A percentile compares a stretch with the other conserved stretches of the same genome.
Evolutionary conservation across 1,140 invertebrate genomes (phyloP).

Genomic region (Drosophila littoralis): DNA sequence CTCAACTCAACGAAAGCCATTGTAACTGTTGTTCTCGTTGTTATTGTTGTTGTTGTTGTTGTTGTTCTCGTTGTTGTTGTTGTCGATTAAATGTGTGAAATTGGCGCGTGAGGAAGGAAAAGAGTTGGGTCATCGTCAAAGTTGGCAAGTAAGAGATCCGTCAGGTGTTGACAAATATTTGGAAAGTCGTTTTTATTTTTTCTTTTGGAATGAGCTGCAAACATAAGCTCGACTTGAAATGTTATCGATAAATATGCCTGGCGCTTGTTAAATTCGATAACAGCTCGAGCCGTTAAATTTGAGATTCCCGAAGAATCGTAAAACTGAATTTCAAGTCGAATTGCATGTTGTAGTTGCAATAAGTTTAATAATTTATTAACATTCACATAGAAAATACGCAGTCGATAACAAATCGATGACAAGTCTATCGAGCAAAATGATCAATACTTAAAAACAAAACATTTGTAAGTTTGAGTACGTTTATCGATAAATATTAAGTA

Average conservation of each 20-base stretch:
- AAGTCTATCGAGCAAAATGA: too few species aligned
- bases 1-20: slow-evolving; percentile 35
- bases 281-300: background rate
- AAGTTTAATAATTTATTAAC: too few species aligned
- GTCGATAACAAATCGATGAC: too few species aligned
- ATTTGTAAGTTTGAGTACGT: too few species aligned
- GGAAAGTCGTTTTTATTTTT: slow-evolving; percentile 2
- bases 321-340: too few species aligned
- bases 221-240: background rate
- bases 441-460: too few species aligned
- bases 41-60: slow-evolving; percentile 22
- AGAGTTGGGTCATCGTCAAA: slow-evolving; percentile 3
- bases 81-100: slow-evolving; percentile 40
- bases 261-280: background rate
- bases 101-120: slow-evolving; percentile 46
- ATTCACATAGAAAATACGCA: too few species aligned
- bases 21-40: slow-evolving; percentile 19
- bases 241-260: background rate
- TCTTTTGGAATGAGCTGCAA: background rate
- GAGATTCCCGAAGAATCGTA: too few species aligned
- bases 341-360: too few species aligned
- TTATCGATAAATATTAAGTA: too few species aligned
- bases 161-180: slow-evolving; percentile 2
- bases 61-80: slow-evolving; percentile 26
- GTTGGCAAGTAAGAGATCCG: slow-evolving; percentile 46